Evolutionary conservation across 2,113 vertebrate genomes (phyloP).

Genomic region (Phoxinus phoxinus): DNA sequence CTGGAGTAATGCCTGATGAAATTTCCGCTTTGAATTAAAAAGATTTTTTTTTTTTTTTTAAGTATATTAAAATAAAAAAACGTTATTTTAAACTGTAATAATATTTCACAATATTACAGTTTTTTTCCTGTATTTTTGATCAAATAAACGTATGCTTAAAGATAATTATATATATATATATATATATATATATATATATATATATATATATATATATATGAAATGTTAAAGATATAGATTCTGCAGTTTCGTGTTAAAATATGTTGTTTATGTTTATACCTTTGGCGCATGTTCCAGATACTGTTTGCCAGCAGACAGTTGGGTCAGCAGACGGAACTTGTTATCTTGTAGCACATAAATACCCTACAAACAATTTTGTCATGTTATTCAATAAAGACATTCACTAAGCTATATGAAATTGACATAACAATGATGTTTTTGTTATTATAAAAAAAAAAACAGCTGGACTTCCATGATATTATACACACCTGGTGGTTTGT

Average conservation of each 20-base stretch:
- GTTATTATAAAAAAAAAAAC: neutral
- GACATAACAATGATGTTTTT: neutral
- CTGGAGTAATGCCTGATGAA: too few species aligned
- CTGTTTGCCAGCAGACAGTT: conserved; percentile 92
- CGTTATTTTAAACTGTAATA: too few species aligned
- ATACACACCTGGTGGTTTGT: conserved; percentile 91
- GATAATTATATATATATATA: too few species aligned
- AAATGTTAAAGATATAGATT: neutral
- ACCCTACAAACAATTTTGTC: conserved; percentile 76
- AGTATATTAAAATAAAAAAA: too few species aligned
- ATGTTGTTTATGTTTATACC: conserved; percentile 69
- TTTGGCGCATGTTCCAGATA: conserved; percentile 94
- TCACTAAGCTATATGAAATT: neutral
- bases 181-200: too few species aligned
- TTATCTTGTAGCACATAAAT: conserved; percentile 97
- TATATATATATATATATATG: too few species aligned
- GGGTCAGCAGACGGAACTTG: conserved; percentile 89
- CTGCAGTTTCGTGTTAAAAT: neutral
- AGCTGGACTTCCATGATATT: conserved; percentile 27
- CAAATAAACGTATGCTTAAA: too few species aligned
- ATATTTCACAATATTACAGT: too few species aligned
- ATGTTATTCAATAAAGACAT: neutral
- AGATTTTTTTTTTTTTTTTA: too few species aligned
- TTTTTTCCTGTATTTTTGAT: too few species aligned
- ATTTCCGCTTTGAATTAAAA: too few species aligned